Percentiles rank a stretch among this genome's conserved stretches.
phyloP scores from a whole-genome alignment of 2,888 invertebrate species.

The Lasioglossum oenotherae region DNA sequence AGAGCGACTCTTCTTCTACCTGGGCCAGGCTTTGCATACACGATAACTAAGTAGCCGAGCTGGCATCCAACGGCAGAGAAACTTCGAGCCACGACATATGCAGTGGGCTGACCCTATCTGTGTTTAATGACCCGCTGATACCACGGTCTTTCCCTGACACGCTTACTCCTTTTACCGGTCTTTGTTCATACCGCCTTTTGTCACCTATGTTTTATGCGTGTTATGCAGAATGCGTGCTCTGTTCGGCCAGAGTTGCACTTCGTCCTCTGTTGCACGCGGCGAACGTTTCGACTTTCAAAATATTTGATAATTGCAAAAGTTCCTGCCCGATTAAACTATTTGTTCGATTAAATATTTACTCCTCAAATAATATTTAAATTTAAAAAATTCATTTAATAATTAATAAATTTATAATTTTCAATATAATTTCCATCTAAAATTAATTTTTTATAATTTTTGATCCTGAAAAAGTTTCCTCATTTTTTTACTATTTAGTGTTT shows the following conservation, averaged over 20 bases:
- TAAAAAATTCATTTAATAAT: too few species aligned
- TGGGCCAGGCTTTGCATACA: conserved; percentile 77
- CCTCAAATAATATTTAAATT: too few species aligned
- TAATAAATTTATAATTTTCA: too few species aligned
- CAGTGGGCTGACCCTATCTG: conserved; percentile 73
- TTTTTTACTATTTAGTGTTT: too few species aligned
- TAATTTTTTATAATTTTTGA: too few species aligned
- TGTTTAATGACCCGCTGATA: conserved; percentile 79
- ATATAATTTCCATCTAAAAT: too few species aligned
- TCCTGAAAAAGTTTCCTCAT: too few species aligned
- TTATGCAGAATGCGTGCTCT: neutral
- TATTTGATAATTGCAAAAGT: neutral
- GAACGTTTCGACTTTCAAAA: neutral
- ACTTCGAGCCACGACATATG: conserved; percentile 71
- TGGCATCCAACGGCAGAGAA: conserved; percentile 55
- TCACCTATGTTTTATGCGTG: conserved; percentile 27
- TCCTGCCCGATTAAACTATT: neutral
- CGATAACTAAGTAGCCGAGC: conserved; percentile 74
- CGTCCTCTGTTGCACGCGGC: neutral
- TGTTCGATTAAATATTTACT: too few species aligned
- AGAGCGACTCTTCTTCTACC: conserved; percentile 75
- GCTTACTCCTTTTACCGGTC: conserved; percentile 40
- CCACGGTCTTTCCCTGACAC: conserved; percentile 57
- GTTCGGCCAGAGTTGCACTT: neutral
- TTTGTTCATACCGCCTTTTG: conserved; percentile 37